These are phyloP conservation scores for Catharus minimus DNA, from an alignment of 2,113 vertebrate species.

Conservation along the genomic window DNA sequence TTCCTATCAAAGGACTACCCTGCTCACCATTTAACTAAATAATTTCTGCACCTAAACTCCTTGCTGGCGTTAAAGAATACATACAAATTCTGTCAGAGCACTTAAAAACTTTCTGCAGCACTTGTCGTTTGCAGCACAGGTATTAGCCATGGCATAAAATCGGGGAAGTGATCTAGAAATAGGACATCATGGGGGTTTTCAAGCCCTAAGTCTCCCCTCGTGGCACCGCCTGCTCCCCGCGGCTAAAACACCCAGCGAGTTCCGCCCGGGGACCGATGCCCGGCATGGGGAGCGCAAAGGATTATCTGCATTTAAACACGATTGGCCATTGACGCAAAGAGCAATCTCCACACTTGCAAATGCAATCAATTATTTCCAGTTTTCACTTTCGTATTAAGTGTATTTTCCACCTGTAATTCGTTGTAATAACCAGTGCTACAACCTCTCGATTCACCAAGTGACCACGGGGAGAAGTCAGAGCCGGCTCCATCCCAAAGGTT, in stretches of 20 bases:
- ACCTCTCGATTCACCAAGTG: background rate
- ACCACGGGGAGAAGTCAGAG: background rate
- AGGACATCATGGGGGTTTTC: background rate
- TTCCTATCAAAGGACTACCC: constrained; percentile 87
- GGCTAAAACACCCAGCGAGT: background rate
- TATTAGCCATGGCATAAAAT: background rate
- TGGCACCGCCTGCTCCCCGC: background rate
- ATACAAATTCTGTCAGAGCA: background rate
- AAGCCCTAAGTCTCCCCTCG: rapidly evolving
- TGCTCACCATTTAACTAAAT: constrained; percentile 85
- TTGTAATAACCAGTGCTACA: background rate
- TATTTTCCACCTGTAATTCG: background rate
- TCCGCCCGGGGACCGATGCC: background rate
- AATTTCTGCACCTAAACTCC: constrained; percentile 82
- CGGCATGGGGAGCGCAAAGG: background rate
- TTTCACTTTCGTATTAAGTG: background rate
- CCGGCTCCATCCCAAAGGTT: background rate
- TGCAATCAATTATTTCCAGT: background rate
- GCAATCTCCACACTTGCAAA: background rate
- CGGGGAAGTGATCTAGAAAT: background rate
- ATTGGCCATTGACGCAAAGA: background rate
- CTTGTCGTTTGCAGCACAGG: background rate
- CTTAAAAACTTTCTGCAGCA: background rate
- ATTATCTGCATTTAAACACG: background rate
- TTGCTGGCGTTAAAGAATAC: constrained; percentile 79